These are phyloP conservation scores for Erpornis zantholeuca DNA, from an alignment of 2,113 vertebrate genomes.

Conservation along the genomic window DNA sequence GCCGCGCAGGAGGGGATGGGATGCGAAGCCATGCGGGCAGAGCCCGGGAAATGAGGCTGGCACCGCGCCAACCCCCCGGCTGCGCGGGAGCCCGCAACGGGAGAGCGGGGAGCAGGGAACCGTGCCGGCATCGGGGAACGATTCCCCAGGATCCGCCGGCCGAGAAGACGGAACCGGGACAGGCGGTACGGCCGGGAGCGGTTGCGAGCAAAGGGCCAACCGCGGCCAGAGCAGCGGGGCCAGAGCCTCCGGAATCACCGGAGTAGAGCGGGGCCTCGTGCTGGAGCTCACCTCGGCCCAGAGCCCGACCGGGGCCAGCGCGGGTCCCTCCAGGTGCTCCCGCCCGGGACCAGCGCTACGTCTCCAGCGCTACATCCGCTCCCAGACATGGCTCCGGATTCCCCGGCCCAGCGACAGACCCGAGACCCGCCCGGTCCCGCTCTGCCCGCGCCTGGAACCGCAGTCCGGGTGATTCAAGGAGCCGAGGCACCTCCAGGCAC, in stretches of 20 bases:
- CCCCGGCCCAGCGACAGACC: neutral
- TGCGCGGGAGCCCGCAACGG: neutral
- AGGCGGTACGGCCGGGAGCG: neutral
- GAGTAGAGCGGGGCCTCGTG: neutral
- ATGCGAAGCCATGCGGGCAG: neutral
- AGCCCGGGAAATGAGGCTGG: neutral
- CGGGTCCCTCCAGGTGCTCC: neutral
- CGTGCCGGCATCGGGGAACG: neutral
- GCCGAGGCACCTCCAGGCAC: neutral
- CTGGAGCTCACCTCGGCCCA: neutral
- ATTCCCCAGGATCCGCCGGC: neutral
- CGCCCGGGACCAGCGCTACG: neutral
- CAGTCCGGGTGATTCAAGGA: neutral
- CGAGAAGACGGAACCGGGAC: neutral
- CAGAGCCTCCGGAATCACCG: neutral
- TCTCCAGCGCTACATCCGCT: neutral
- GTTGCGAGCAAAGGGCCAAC: neutral
- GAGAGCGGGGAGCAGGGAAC: neutral
- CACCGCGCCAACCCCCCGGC: neutral
- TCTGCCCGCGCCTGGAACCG: neutral
- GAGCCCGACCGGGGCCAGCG: neutral
- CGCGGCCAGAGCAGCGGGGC: too few species aligned
- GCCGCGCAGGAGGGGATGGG: neutral
- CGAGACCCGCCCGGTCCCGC: neutral
- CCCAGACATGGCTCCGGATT: neutral